Evolutionary conservation across 2,113 vertebrate genomes (phyloP).

Genomic region (Lagenorhynchus albirostris): DNA sequence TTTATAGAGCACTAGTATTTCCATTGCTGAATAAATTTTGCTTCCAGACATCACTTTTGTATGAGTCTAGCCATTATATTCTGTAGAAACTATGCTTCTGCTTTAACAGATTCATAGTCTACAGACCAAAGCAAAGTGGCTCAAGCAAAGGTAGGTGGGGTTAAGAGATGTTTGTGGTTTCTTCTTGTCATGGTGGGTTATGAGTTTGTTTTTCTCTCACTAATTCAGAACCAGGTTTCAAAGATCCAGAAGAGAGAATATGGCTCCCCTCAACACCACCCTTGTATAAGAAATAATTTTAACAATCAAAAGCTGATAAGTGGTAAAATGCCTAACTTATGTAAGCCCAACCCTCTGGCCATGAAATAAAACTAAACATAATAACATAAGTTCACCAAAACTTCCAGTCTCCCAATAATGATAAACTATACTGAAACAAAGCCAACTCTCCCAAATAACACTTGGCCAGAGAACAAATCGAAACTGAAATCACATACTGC

Average conservation of each 20-base stretch:
- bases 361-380: conserved; percentile 18
- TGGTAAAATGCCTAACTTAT: not conserved
- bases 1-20: not conserved
- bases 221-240: not conserved
- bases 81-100: not conserved
- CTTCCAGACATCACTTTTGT: not conserved
- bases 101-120: not conserved
- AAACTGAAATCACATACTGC: not conserved
- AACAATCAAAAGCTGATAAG: not conserved
- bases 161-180: not conserved
- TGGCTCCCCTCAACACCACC: not conserved
- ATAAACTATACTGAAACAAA: not conserved
- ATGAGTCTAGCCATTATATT: not conserved
- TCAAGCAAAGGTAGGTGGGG: not conserved
- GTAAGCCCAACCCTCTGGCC: not conserved
- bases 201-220: not conserved
- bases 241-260: not conserved
- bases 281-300: not conserved
- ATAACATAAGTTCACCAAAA: not conserved
- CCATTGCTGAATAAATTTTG: conserved; percentile 1
- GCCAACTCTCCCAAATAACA: not conserved
- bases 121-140: not conserved
- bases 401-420: not conserved
- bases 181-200: not conserved
- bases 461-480: not conserved